These are phyloP conservation scores for Ladona fulva DNA, from an alignment of 1,140 invertebrate species.

Conservation along the genomic window DNA sequence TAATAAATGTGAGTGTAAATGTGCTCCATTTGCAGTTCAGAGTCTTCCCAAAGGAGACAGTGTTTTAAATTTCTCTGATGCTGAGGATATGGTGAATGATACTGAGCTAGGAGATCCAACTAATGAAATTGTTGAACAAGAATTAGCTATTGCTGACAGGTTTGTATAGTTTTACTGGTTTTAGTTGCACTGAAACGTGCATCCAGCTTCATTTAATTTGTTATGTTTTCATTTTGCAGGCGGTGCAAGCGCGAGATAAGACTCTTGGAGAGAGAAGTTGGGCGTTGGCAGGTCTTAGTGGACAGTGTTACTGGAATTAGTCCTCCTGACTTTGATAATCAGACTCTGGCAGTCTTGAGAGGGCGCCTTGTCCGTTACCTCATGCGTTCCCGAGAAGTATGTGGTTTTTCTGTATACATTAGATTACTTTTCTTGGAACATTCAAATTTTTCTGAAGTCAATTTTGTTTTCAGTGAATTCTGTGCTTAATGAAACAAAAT, in stretches of 20 bases:
- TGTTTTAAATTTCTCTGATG: conserved; percentile 80
- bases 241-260: conserved; percentile 75
- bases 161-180: background rate
- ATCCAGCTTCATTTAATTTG: background rate
- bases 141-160: conserved; percentile 59
- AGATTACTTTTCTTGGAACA: background rate
- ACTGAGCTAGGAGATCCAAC: conserved; percentile 66
- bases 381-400: conserved; percentile 88
- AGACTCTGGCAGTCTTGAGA: conserved; percentile 85
- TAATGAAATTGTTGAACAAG: conserved; percentile 65
- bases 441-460: too few species aligned
- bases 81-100: conserved; percentile 82
- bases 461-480: too few species aligned
- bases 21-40: conserved; percentile 34
- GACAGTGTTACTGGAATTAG: conserved; percentile 76
- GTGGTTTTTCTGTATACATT: conserved; percentile 22
- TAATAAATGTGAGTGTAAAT: too few species aligned
- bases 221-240: conserved; percentile 37
- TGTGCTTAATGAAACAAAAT: too few species aligned
- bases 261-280: conserved; percentile 77
- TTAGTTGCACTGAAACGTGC: background rate
- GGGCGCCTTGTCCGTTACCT: conserved; percentile 88
- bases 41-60: conserved; percentile 48
- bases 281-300: conserved; percentile 88
- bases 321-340: conserved; percentile 76